Percentiles rank a stretch among this genome's conserved stretches.
Evolutionary conservation across 2,113 vertebrate species (phyloP).

Genomic region (Helogale parvula): DNA sequence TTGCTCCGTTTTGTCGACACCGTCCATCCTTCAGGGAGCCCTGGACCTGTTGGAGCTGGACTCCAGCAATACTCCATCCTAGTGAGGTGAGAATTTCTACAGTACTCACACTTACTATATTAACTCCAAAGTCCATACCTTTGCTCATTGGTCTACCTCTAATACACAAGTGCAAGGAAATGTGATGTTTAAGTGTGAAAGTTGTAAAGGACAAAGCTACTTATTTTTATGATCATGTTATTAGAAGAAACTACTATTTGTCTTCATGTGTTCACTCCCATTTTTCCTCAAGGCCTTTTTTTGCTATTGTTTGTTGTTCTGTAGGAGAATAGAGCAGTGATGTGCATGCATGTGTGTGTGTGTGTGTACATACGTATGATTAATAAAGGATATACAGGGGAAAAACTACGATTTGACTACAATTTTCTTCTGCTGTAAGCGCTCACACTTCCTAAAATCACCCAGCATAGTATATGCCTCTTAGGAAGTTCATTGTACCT

Average conservation of each 20-base stretch:
- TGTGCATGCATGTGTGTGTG: background rate
- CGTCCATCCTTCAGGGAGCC: too few relatives aligned
- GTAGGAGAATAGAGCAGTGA: background rate
- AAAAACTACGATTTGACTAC: background rate
- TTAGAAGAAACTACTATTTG: background rate
- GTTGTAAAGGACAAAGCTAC: background rate
- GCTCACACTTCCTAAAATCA: background rate
- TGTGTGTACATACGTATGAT: rapidly evolving
- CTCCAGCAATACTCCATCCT: background rate
- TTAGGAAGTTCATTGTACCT: background rate
- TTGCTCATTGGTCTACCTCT: background rate
- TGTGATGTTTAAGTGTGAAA: background rate
- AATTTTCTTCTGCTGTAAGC: background rate
- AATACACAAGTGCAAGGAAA: background rate
- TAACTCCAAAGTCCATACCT: background rate
- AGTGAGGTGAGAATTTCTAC: background rate
- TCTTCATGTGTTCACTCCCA: background rate
- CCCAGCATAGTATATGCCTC: background rate
- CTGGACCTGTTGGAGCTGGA: too few relatives aligned
- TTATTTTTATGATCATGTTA: background rate
- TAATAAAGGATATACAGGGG: background rate
- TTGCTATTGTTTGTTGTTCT: background rate
- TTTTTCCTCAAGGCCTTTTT: background rate
- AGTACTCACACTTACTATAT: background rate
- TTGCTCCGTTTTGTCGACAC: too few relatives aligned